phyloP scores from a whole-genome alignment of 1,140 invertebrate species.

The Pseudomyrmex gracilis region DNA sequence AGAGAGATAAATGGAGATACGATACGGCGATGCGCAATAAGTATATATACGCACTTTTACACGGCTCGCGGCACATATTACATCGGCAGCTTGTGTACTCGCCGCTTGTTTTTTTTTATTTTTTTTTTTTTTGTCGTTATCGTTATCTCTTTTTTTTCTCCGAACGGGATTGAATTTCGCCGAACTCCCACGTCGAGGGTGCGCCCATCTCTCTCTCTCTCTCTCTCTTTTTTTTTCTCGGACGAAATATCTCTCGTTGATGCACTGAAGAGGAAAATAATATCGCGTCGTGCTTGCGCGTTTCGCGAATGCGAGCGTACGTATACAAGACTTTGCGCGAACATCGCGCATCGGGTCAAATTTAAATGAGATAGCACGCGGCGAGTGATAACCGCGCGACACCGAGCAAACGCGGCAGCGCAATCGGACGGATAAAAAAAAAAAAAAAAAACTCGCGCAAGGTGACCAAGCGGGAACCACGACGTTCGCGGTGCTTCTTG shows the following conservation, averaged over 20 bases:
- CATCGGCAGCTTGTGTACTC: slow-evolving; percentile 6
- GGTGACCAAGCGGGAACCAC: no score
- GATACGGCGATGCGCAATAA: not conserved
- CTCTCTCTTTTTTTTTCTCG: not conserved
- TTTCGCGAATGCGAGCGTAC: slow-evolving; percentile 25
- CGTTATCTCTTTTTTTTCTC: slow-evolving; percentile 40
- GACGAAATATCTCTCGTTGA: slow-evolving; percentile 31
- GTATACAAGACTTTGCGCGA: slow-evolving; percentile 11
- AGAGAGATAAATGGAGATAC: no score
- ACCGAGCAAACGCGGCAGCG: not conserved
- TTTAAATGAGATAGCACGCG: slow-evolving; percentile 34
- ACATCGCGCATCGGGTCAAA: slow-evolving; percentile 38
- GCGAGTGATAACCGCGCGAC: not conserved
- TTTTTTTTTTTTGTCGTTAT: slow-evolving; percentile 53
- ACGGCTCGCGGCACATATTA: not conserved
- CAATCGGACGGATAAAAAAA: slow-evolving; percentile 19
- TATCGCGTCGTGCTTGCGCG: slow-evolving; percentile 16
- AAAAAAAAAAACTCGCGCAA: no score
- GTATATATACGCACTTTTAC: not conserved
- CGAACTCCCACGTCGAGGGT: slow-evolving; percentile 35
- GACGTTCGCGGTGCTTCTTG: no score
- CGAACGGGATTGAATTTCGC: slow-evolving; percentile 49
- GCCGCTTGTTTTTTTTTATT: slow-evolving; percentile 26
- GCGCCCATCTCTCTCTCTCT: not conserved
- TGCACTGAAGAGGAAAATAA: slow-evolving; percentile 49